These are phyloP conservation scores for Meteorus cinctellus DNA, from an alignment of 2,888 invertebrate genomes.

Conservation along the genomic window DNA sequence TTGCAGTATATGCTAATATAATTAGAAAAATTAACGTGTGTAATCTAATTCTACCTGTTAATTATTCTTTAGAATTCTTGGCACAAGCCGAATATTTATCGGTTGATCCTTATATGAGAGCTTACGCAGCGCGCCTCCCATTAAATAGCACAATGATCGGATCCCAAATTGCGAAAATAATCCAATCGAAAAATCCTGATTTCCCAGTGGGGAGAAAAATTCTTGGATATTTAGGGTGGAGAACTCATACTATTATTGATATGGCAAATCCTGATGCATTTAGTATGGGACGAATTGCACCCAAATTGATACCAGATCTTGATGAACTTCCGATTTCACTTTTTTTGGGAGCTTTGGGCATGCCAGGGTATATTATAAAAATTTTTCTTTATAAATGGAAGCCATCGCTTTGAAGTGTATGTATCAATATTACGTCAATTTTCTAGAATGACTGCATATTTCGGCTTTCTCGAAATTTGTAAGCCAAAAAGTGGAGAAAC, in stretches of 20 bases:
- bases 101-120: slow-evolving; percentile 84
- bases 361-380: slow-evolving; percentile 78
- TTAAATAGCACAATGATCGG: slow-evolving; percentile 82
- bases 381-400: not conserved
- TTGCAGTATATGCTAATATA: not conserved
- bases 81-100: slow-evolving; percentile 81
- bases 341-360: slow-evolving; percentile 80
- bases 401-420: not conserved
- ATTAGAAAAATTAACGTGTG: not conserved
- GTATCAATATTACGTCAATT: not conserved
- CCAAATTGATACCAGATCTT: slow-evolving; percentile 77
- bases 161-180: slow-evolving; percentile 81
- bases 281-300: not conserved
- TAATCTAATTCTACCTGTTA: not conserved
- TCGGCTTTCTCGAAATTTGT: slow-evolving; percentile 83
- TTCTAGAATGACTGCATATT: slow-evolving; percentile 82
- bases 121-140: slow-evolving; percentile 75
- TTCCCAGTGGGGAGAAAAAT: slow-evolving; percentile 80
- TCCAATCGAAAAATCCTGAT: slow-evolving; percentile 79
- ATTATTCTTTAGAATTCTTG: slow-evolving; percentile 77
- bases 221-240: slow-evolving; percentile 81
- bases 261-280: not conserved
- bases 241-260: slow-evolving; percentile 76
- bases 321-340: slow-evolving; percentile 78
- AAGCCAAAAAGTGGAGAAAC: slow-evolving; percentile 83